Conservation (phyloP, 2,113 vertebrate genomes). For the Himantopus leucocephalus region DNA sequence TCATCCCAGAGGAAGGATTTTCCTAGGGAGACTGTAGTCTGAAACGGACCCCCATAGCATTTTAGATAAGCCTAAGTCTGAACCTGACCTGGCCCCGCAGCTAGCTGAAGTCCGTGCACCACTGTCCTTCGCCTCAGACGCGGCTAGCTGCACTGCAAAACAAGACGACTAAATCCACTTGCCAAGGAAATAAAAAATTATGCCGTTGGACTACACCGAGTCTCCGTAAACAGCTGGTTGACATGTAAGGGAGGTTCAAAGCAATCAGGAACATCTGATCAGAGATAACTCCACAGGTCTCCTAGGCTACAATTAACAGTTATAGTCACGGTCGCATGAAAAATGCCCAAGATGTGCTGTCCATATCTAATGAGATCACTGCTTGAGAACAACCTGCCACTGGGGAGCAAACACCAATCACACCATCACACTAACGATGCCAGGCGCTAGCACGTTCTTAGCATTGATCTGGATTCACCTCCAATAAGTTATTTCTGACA, state of each 20-base stretch:
- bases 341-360: not conserved
- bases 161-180: not conserved
- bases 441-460: accelerated
- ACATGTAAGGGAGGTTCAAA: not conserved
- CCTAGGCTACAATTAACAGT: not conserved
- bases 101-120: not conserved
- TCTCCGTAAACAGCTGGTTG: not conserved
- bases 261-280: not conserved
- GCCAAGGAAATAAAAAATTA: not conserved
- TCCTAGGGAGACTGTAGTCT: not conserved
- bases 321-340: accelerated
- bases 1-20: not conserved
- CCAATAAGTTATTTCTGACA: not conserved
- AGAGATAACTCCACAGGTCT: not conserved
- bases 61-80: not conserved
- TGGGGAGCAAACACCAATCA: not conserved
- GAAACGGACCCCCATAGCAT: not conserved
- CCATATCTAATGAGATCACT: not conserved
- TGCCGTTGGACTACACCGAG: accelerated
- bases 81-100: accelerated
- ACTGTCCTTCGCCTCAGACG: accelerated
- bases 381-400: not conserved
- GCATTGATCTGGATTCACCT: not conserved
- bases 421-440: accelerated
- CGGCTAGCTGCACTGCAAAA: not conserved